phyloP scores from a whole-genome alignment of 2,888 invertebrate genomes.

The Hoplodrina ambigua region DNA sequence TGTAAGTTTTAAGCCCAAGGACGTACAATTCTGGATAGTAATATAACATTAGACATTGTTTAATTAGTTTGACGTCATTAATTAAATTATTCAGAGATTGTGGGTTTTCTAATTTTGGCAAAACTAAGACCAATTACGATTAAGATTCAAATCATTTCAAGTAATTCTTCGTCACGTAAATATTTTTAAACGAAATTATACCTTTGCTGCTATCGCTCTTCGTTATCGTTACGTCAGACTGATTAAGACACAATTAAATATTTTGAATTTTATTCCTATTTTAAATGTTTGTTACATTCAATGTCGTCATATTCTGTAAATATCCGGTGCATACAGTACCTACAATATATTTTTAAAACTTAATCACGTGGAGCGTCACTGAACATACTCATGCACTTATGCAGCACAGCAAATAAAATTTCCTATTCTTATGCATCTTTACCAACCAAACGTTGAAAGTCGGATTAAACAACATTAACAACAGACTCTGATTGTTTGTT shows the following conservation, averaged over 20 bases:
- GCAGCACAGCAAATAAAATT: too few relatives aligned
- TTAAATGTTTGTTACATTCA: constrained; percentile 26
- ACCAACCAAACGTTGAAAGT: neutral
- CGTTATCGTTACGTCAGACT: constrained; percentile 31
- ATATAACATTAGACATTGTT: too few relatives aligned
- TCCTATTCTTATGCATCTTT: too few relatives aligned
- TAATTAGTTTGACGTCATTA: too few relatives aligned
- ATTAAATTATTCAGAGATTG: too few relatives aligned
- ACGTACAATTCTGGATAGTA: neutral
- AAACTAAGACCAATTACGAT: neutral
- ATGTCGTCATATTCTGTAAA: constrained; percentile 9
- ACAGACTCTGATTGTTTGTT: too few relatives aligned
- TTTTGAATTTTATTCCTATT: constrained; percentile 26
- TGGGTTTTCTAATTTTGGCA: neutral
- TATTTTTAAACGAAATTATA: constrained; percentile 13
- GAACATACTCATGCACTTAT: too few relatives aligned
- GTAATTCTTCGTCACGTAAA: constrained; percentile 23
- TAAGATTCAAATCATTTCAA: constrained; percentile 8
- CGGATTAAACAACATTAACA: neutral
- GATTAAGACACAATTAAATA: constrained; percentile 33
- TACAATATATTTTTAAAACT: neutral
- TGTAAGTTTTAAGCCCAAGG: neutral
- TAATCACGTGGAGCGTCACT: neutral
- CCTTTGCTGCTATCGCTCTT: constrained; percentile 29
- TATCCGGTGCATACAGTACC: constrained; percentile 9